Evolutionary conservation across 2,797 vertebrate genomes (phyloP), one percentile per base, ranked within the genome.

Genomic region (Rhodeus uyekii): DNA sequence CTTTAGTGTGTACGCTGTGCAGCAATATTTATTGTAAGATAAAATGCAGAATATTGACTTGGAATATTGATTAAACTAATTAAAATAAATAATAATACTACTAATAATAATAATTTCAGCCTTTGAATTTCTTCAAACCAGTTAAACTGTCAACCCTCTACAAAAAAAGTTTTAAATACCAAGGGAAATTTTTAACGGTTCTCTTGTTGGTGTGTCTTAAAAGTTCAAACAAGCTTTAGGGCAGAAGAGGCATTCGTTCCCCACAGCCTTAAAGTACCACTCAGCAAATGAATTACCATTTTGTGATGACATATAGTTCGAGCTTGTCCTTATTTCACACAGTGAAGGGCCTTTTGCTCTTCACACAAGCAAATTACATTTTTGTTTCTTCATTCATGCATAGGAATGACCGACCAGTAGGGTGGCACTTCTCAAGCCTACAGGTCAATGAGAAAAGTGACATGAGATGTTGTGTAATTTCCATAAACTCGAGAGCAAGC

Each of bases 231-330:
- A 75, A 76, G 53, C 75, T 83, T 78, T 77, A 69, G 78, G 82
- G 73, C 80, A 63, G 75, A 80, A 76, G 18, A 76, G 53, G 22
- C 3, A 44, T 53, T 39, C 55, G 29, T 68, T 69, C 75, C 22
- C 36, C 32, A 46, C 16, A 44, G 67, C 55, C 36, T 71, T 48
- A 67, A 63, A 65, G 48, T 29, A 64, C 81, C 84, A 78, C 76
- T 85, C 81, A 83, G 67, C 85, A 86, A 87, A 88, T 87, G 73
- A 83, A 87, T 87, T 86, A 82, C 69, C 83, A 77, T 76, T 87
- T 82, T 87, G 82, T 84, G 24, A 84, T 85, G 55, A 76, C 80
- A 86, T 86, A 78, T 84, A 48, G 72, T 77, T 87, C 76, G 81
- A 65, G 75, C 72, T 72, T 80, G 67, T 82, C 27, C 32, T 65